These are phyloP conservation scores for Sebastes minor DNA, from an alignment of 2,797 vertebrate genomes.

Conservation along the genomic window DNA sequence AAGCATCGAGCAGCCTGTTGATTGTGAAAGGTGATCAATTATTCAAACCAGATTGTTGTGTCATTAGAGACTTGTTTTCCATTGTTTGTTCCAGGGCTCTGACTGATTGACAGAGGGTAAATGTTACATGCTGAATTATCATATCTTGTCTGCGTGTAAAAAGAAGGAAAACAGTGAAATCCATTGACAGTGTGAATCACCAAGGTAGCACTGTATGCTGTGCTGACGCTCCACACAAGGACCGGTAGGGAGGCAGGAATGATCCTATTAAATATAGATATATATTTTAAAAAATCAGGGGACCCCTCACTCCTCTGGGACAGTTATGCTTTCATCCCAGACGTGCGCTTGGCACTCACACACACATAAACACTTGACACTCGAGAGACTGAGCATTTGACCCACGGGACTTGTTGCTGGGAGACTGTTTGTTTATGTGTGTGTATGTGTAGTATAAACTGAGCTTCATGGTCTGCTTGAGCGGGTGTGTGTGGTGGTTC, in stretches of 20 bases:
- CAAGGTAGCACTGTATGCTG: conserved; percentile 22
- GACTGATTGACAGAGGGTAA: not conserved
- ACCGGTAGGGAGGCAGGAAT: conserved; percentile 29
- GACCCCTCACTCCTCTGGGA: conserved; percentile 31
- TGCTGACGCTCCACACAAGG: conserved; percentile 50
- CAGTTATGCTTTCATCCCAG: conserved; percentile 4
- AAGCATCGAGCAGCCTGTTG: conserved; percentile 76
- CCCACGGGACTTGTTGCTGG: conserved; percentile 36
- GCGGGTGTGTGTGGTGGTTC: not conserved
- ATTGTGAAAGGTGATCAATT: conserved; percentile 77
- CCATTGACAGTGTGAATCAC: conserved; percentile 9
- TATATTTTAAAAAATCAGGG: conserved; percentile 22
- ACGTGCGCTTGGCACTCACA: conserved; percentile 5
- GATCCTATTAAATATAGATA: conserved; percentile 30
- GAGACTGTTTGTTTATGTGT: conserved; percentile 31
- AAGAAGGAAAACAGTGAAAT: conserved; percentile 12
- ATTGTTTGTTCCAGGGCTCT: conserved; percentile 22
- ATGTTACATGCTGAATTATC: not conserved
- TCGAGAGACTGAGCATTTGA: conserved; percentile 30
- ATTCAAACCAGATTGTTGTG: conserved; percentile 44
- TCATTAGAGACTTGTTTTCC: conserved; percentile 22
- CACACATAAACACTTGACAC: conserved; percentile 43
- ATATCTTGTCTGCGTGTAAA: not conserved
- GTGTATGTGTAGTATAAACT: conserved; percentile 6
- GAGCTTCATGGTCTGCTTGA: not conserved